Base-by-base conservation (phyloP, 2,888 invertebrate species). In the Drosophila helvetica region DNA sequence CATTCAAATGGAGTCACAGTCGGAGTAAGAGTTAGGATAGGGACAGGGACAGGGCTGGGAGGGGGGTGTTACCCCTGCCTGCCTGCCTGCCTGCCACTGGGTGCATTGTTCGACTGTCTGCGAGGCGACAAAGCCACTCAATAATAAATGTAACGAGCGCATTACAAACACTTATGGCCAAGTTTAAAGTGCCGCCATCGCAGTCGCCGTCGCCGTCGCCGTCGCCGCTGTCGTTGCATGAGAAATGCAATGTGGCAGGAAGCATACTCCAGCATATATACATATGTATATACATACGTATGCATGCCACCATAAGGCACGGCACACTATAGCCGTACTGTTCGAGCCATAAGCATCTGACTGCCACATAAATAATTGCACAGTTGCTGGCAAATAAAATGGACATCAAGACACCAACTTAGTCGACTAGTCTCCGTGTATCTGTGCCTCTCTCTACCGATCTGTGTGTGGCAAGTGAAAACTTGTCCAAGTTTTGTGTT, bases 71-170 rank as follows among this genome's bases (percentile, higher is more conserved):
- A n/a, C n/a, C n/a, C n/a, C n/a, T n/a, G n/a, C n/a, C n/a, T n/a
- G n/a, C n/a, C n/a, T n/a, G n/a, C n/a, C 68, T 22, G 51, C 53
- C 66, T 10, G 43, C n/a, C 15, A 8, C 10, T n/a, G 33, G 48
- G 60, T 33, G 61, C 42, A 67, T 53, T 53, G 63, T 59, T 65
- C 63, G 68, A 77, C 80, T 80, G 83, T 83, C 80, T 62, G 67
- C 54, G 46, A 54, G 63, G 61, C 62, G 65, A 63, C 53, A 60
- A 52, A 57, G 74, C 67, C 76, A 79, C 84, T 83, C 84, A 86
- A 83, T 83, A 84, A 86, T 86, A 84, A 81, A 86, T 83, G 81
- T 78, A 83, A 84, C 84, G 84, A 84, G 84, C 83, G 74, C 72
- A 81, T 83, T 84, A 79, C 86, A 86, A 83, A 86, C 86, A 86